Conservation (phyloP, 2,888 invertebrate species). For the Parasteatoda lunata region DNA sequence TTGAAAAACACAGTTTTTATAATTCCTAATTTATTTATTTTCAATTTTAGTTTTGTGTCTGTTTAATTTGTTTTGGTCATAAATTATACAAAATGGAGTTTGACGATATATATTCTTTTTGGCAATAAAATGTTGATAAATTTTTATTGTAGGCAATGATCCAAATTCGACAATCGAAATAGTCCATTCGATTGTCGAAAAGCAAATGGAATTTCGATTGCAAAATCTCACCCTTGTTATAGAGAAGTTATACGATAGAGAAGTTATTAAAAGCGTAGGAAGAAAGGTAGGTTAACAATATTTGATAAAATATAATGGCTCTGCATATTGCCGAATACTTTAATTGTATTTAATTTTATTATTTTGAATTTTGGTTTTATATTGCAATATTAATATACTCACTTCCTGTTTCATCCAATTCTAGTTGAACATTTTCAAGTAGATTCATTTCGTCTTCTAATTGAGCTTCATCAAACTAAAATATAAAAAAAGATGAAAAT, state of each 20-base stretch:
- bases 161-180: no score
- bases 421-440: slow-evolving; percentile 37
- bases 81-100: no score
- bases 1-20: no score
- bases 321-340: not conserved
- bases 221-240: not conserved
- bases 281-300: not conserved
- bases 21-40: no score
- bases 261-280: not conserved
- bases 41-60: no score
- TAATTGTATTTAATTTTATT: not conserved
- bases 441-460: slow-evolving; percentile 34
- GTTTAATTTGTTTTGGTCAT: no score
- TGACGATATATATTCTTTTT: no score
- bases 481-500: not conserved
- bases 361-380: not conserved
- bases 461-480: slow-evolving; percentile 47
- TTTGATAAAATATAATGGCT: not conserved
- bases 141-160: not conserved
- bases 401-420: slow-evolving; percentile 56
- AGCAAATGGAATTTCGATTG: not conserved
- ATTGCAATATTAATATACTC: slow-evolving; percentile 7
- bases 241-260: not conserved
- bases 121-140: not conserved
- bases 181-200: not conserved